Base-by-base conservation (phyloP, 1,140 invertebrate species). In the Micrasema longulum region DNA sequence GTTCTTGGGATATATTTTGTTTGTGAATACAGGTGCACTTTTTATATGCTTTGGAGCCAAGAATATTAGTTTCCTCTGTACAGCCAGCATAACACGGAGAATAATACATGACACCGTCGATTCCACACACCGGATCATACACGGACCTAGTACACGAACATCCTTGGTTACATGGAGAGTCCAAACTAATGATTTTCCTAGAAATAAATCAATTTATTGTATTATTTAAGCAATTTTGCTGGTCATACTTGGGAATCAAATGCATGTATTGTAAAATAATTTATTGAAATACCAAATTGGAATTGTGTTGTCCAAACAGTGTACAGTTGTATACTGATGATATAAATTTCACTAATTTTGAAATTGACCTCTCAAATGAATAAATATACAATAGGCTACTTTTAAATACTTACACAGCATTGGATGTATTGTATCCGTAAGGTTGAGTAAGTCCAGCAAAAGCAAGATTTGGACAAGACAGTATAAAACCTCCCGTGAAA, bases 1-100 rank as follows among this genome's bases (percentile, higher is more conserved):
- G 26, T 22, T 66, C 50, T 67, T 55, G 35, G 0, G 31, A 66
- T 16, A 26, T 48, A 31, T 45, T 67, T 12, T 41, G 53, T 20
- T 38, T 23, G 10, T 31, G 22, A 12, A 87, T 80, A 72, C 90
- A 91, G 2, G 77, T 81, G 76, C 90, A 91, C 45, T 88, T 81
- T 6, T 78, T 77, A 76, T 89, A 91, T 0, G 88, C 76, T 69
- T 81, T 81, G 14, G 79, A 71, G 41, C 77, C 73, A 47, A 83
- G 78, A 16, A 76, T 75, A 11, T 79, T 78, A 5, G 78, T 76
- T 71, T 87, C 86, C 35, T 79, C 52, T 14, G 81, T 80, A 80
- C 94, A 96, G 26, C 92, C 94, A 0, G 94, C 94, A 83, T 92
- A 89, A 79, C 94, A 96, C 0, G 94, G 90, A 36, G 92, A 95